Conservation (phyloP, 2,797 vertebrate genomes). For the Champsocephalus gunnari region DNA sequence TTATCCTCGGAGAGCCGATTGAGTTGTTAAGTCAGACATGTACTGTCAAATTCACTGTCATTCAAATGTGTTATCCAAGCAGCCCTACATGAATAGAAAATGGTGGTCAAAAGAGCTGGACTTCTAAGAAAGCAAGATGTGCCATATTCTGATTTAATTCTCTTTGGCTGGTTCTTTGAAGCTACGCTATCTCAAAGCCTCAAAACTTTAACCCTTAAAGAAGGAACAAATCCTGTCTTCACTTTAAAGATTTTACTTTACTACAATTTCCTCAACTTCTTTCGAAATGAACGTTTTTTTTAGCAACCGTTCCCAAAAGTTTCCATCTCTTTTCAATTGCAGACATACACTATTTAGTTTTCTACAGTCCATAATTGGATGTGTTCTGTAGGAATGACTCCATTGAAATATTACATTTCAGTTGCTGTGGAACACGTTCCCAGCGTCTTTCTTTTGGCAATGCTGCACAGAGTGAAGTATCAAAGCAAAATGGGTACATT, state of each 20-base stretch:
- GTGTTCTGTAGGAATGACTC: slow-evolving; percentile 46
- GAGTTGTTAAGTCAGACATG: slow-evolving; percentile 8
- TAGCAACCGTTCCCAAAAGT: slow-evolving; percentile 45
- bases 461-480: slow-evolving; percentile 61
- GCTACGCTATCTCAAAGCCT: slow-evolving; percentile 15
- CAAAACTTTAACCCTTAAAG: slow-evolving; percentile 31
- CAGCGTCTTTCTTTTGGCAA: slow-evolving; percentile 47
- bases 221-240: slow-evolving; percentile 35
- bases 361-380: slow-evolving; percentile 45
- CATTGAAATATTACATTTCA: slow-evolving; percentile 50
- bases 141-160: neutral
- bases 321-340: slow-evolving; percentile 71
- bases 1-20: slow-evolving; percentile 26
- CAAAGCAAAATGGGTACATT: slow-evolving; percentile 71
- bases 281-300: slow-evolving; percentile 47
- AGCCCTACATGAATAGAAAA: neutral
- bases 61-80: neutral
- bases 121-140: slow-evolving; percentile 16
- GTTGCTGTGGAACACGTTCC: slow-evolving; percentile 45
- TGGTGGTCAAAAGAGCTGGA: neutral
- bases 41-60: neutral
- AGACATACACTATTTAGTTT: slow-evolving; percentile 70
- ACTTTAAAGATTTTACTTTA: slow-evolving; percentile 52
- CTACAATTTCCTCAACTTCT: slow-evolving; percentile 43
- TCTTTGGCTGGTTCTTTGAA: slow-evolving; percentile 12